Evolutionary conservation across 2,888 invertebrate genomes (phyloP).

Genomic region (Eristalis arbustorum): DNA sequence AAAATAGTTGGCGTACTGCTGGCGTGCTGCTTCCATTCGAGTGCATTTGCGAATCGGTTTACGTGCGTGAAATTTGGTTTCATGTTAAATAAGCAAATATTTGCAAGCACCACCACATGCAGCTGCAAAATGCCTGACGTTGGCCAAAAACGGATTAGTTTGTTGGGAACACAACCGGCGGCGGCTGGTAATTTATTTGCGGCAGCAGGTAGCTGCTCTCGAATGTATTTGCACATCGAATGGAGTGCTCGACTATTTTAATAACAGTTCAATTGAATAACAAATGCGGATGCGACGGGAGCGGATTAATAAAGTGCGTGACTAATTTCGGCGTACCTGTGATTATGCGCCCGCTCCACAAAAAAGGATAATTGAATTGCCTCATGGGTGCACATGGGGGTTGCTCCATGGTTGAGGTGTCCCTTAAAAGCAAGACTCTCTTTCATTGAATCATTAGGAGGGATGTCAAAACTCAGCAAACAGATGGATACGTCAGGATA

Average conservation of each 20-base stretch:
- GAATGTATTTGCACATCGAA: background rate
- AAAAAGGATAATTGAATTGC: background rate
- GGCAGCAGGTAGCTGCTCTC: background rate
- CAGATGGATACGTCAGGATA: constrained; percentile 4
- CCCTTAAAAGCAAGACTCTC: background rate
- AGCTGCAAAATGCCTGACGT: constrained; percentile 11
- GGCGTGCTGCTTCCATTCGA: background rate
- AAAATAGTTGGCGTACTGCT: background rate
- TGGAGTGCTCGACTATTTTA: background rate
- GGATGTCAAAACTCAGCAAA: background rate
- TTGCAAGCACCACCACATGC: constrained; percentile 10
- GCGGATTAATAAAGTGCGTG: constrained; percentile 2
- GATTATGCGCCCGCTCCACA: background rate
- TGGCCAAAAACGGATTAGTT: constrained; percentile 42
- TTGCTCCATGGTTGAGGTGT: background rate
- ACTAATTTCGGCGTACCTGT: constrained; percentile 7
- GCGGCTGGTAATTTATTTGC: background rate
- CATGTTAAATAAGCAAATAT: constrained; percentile 31
- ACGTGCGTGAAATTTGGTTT: background rate
- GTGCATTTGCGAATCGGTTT: constrained; percentile 29
- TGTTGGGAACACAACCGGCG: background rate
- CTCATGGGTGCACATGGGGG: background rate
- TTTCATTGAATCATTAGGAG: constrained; percentile 16
- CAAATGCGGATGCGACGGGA: background rate
- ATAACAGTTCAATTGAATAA: background rate